Conservation (phyloP, 2,888 invertebrate species). For the Macrophya annulata region DNA sequence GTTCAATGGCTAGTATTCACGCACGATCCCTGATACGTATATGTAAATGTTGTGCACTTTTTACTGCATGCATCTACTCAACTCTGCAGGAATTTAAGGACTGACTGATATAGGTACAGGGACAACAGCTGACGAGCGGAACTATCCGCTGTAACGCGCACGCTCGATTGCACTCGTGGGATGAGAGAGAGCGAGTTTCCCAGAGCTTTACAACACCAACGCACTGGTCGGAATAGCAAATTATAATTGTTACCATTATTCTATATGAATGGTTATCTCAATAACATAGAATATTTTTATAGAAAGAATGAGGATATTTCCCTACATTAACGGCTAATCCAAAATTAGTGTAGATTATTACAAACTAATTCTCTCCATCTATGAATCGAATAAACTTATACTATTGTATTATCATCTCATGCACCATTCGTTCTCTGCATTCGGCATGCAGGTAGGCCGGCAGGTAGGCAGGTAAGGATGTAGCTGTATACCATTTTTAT, state of each 20-base stretch:
- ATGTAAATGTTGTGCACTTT: background rate
- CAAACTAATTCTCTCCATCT: no score
- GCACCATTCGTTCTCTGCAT: background rate
- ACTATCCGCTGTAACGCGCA: background rate
- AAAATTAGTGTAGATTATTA: background rate
- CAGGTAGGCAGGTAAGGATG: background rate
- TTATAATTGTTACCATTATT: background rate
- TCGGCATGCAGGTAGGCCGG: background rate
- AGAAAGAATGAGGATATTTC: background rate
- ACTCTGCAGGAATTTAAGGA: background rate
- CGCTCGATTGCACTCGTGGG: slow-evolving; percentile 10
- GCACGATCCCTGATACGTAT: background rate
- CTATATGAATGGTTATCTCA: background rate
- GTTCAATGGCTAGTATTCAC: background rate
- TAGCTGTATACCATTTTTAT: background rate
- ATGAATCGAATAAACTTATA: background rate
- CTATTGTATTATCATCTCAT: background rate
- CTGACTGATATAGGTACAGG: background rate
- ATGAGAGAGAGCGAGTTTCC: background rate
- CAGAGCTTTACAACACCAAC: background rate
- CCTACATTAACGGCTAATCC: background rate
- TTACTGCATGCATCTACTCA: background rate
- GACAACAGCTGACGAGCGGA: background rate
- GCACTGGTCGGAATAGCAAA: no score
- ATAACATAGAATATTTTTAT: background rate